Base-by-base conservation (phyloP, 2,797 vertebrate genomes). In the Labeo calbasu region DNA sequence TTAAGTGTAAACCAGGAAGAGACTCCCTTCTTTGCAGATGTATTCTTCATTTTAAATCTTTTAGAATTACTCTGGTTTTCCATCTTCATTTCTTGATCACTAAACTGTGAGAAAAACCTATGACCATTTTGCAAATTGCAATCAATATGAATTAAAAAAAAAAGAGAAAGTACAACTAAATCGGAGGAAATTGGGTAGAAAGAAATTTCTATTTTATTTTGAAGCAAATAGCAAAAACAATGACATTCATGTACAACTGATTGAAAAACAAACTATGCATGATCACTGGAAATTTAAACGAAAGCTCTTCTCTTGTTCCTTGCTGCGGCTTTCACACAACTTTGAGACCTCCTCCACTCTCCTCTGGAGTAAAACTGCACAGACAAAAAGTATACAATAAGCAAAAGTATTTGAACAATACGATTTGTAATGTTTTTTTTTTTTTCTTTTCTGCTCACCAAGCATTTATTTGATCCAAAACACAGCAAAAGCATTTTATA, bases 271-370 rank as follows among this genome's bases (percentile, higher is more conserved):
- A 14, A 15, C 43, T 43, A 57, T 48, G 63, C 25, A n/a, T 14
- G 15, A 82, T 94, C 89, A 96, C 89, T 99, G 96, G 73, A 98
- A 98, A 0, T 95, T 94, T 80, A 99, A 94, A 19, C 96, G 95
- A 86, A 96, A 97, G 87, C 95, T 96, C 90, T 97, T 97, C 89
- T 98, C 97, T 84, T 99, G 97, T 88, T 99, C 98, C 88, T 97
- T 99, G 86, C 96, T 96, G 21, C 97, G 96, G 76, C 93, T 96
- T 89, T 99, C 97, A 0, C 96, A 98, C 72, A 96, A 89, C 84
- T 96, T 96, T 61, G 96, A 97, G 85, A 97, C 97, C 77, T 99
- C 98, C 86, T 99, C 98, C 76, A 99, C 98, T 86, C 97, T 95
- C 75, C 97, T 95, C 93, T 99, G 98, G 82, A 99, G 93, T 51